Evolutionary conservation across 2,797 vertebrate genomes (phyloP).

Genomic region (Manis crassicaudata): DNA sequence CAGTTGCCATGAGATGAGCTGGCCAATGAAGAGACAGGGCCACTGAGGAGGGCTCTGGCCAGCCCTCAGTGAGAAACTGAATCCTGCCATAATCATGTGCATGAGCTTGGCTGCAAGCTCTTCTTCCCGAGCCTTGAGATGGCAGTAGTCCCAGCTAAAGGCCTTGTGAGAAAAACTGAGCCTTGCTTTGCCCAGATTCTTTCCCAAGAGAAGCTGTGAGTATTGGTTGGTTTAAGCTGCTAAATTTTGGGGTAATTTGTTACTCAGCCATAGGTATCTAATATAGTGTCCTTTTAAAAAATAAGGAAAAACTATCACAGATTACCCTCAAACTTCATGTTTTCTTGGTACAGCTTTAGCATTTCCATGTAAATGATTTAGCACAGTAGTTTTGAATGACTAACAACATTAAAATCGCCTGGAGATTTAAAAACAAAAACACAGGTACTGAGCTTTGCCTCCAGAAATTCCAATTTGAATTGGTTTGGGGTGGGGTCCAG

Average conservation of each 20-base stretch:
- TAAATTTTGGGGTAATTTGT: background rate
- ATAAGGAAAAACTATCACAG: background rate
- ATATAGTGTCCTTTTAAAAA: background rate
- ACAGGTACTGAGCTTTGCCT: background rate
- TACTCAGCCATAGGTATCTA: background rate
- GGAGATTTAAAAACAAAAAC: background rate
- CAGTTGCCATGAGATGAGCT: background rate
- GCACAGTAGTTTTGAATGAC: background rate
- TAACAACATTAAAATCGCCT: background rate
- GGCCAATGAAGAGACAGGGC: background rate
- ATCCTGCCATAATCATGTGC: background rate
- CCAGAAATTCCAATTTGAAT: background rate
- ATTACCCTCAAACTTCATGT: background rate
- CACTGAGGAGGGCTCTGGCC: background rate
- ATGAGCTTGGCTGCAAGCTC: background rate
- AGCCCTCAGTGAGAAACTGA: background rate
- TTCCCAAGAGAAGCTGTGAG: background rate
- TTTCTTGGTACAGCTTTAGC: background rate
- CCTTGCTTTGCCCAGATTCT: background rate
- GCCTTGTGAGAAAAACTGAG: background rate
- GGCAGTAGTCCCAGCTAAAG: background rate
- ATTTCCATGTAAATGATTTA: background rate
- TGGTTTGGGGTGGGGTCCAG: background rate
- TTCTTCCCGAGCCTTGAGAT: background rate
- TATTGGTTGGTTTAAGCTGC: background rate